Evolutionary conservation across 1,140 invertebrate genomes (phyloP), one percentile per base, ranked within the genome.

Genomic region (Tetramorium simillimum): DNA sequence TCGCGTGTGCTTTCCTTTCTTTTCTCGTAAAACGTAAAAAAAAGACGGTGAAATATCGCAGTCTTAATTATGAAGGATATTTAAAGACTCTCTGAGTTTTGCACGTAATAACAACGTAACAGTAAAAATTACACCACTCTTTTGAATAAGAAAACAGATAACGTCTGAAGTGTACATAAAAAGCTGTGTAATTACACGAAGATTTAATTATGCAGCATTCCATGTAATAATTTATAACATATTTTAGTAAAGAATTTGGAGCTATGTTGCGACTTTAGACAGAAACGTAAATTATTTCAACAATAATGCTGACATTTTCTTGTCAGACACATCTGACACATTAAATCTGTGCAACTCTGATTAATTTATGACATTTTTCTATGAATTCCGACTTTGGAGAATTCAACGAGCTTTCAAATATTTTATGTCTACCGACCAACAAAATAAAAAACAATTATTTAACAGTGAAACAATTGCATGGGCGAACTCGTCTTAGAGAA

Each of bases 221-320:
- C 46, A 6, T 62, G 40, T 63, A 43, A 40, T 28, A 37, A 63
- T 33, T 46, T 16, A 49, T 46, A 46, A 24, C 24, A 9, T 2
- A n/a, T 62, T 77, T 60, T 43, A 62, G 14, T 21, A 77, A 73
- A 63, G 43, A 77, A 63, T 77, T 33, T n/a, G 16, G 16, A 46
- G 3, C 18, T 49, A 18, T 62, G 60, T 77, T 33, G n/a, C 75
- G 43, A 5, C 2, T 4, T 28, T 43, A 5, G 24, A 18, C 12
- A 37, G 16, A 49, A 63, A 63, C 7, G 24, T 24, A 60, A 46
- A n/a, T 12, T 46, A 62, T 63, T 63, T 63, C n/a, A n/a, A 51
- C 3, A 70, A 28, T 4, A 73, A 7, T 5, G 53, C 33, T n/a
- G 43, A 46, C 33, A 10, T 7, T 24, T 49, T 18, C 3, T 51